These are phyloP conservation scores for Lithophane semibrunnea DNA, from an alignment of 2,888 invertebrate genomes.

Conservation along the genomic window DNA sequence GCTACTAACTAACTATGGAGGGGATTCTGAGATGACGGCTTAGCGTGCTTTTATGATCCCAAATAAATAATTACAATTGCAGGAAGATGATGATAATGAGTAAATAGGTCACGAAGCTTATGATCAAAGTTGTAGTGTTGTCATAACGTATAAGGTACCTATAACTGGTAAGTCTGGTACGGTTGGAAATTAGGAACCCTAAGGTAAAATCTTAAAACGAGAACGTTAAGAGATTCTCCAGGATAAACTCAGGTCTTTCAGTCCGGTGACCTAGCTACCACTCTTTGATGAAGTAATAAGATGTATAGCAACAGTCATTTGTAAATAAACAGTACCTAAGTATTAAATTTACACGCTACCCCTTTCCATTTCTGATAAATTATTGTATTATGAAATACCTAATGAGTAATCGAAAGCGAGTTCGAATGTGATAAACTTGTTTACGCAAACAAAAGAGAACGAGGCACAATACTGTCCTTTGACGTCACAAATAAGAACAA, in stretches of 20 bases:
- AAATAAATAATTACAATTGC: too few species aligned
- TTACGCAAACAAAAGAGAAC: constrained; percentile 47
- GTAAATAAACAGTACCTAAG: neutral
- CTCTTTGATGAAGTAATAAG: neutral
- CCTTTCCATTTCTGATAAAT: constrained; percentile 36
- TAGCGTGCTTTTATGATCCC: neutral
- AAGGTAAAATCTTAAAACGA: too few species aligned
- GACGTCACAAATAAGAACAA: constrained; percentile 46
- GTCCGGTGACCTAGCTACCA: neutral
- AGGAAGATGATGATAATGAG: neutral
- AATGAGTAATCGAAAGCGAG: constrained; percentile 44
- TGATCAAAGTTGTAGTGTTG: neutral
- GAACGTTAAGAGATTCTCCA: neutral
- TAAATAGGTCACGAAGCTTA: neutral
- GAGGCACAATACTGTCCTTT: constrained; percentile 43
- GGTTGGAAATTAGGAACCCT: neutral
- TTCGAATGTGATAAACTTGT: constrained; percentile 56
- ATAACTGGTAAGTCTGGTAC: neutral
- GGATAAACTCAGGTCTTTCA: neutral
- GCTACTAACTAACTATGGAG: neutral
- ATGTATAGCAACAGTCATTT: neutral
- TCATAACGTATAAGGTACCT: neutral
- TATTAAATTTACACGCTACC: neutral
- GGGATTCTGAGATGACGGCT: neutral
- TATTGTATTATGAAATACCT: constrained; percentile 48